These are phyloP conservation scores for Mycetomoellerius zeteki DNA, from an alignment of 1,140 invertebrate species.

Conservation along the genomic window DNA sequence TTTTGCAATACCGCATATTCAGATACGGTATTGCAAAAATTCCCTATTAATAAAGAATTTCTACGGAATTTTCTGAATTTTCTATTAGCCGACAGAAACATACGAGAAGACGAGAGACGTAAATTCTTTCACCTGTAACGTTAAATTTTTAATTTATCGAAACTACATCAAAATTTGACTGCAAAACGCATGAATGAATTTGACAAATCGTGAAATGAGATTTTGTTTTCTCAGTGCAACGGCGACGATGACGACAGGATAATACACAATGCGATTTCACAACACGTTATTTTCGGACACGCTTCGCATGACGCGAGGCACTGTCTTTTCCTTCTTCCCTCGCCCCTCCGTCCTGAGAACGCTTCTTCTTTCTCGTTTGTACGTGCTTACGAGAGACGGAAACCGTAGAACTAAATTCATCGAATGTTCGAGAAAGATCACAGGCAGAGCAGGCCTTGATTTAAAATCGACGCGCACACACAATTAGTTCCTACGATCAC, in stretches of 20 bases:
- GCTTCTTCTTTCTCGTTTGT: slow-evolving; percentile 12
- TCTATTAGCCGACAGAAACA: not conserved
- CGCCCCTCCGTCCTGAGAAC: too few relatives aligned
- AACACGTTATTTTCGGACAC: slow-evolving; percentile 49
- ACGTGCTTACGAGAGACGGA: not conserved
- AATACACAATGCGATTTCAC: slow-evolving; percentile 46
- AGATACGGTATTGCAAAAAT: too few relatives aligned
- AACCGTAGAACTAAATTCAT: not conserved
- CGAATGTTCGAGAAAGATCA: not conserved
- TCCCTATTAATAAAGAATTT: not conserved
- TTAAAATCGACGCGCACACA: too few relatives aligned
- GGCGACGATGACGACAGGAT: not conserved
- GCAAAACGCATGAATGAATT: not conserved
- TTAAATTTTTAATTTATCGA: not conserved
- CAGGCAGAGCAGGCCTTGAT: not conserved
- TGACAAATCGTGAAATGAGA: not conserved
- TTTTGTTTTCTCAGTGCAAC: not conserved
- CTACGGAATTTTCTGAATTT: not conserved
- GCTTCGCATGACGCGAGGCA: not conserved
- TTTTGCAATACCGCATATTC: too few relatives aligned
- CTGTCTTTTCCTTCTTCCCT: not conserved
- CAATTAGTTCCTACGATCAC: not conserved
- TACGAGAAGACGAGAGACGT: not conserved
- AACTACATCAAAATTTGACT: not conserved
- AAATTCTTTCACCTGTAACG: not conserved